Conservation (phyloP, 2,113 vertebrate genomes). For the Melierax canorus region DNA sequence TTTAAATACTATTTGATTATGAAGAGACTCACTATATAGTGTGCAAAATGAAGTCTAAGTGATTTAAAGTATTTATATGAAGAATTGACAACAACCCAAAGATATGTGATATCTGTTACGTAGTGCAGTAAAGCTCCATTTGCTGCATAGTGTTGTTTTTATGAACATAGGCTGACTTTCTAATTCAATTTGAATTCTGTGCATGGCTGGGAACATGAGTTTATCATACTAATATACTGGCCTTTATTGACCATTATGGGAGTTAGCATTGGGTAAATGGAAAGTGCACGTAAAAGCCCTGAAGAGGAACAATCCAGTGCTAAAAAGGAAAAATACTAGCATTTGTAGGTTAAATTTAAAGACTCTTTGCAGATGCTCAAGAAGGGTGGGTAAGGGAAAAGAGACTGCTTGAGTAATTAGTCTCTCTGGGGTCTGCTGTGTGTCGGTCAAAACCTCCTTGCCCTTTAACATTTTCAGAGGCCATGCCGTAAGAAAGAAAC, state of each 20-base stretch:
- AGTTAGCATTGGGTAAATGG: background rate
- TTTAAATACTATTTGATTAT: constrained; percentile 51
- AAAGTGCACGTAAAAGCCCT: background rate
- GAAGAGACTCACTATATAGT: constrained; percentile 2
- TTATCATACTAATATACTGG: background rate
- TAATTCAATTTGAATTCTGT: constrained; percentile 15
- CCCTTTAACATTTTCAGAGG: background rate
- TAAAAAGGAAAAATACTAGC: background rate
- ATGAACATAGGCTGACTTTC: background rate
- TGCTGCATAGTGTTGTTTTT: background rate
- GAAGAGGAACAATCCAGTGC: background rate
- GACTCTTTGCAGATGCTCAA: background rate
- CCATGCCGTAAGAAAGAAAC: background rate
- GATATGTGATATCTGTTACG: background rate
- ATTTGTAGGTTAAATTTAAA: background rate
- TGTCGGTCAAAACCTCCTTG: background rate
- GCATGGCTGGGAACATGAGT: background rate
- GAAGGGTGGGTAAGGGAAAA: background rate
- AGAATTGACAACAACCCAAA: constrained; percentile 3
- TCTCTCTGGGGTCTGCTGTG: background rate
- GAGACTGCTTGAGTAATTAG: background rate
- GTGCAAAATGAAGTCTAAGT: background rate
- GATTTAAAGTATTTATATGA: background rate
- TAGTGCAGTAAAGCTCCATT: background rate
- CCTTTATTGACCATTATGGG: constrained; percentile 11